A percentile compares a stretch with the other conserved stretches of the same genome.
These are phyloP conservation scores for Dasypolia templi DNA, from an alignment of 2,888 invertebrate genomes.

Conservation along the genomic window DNA sequence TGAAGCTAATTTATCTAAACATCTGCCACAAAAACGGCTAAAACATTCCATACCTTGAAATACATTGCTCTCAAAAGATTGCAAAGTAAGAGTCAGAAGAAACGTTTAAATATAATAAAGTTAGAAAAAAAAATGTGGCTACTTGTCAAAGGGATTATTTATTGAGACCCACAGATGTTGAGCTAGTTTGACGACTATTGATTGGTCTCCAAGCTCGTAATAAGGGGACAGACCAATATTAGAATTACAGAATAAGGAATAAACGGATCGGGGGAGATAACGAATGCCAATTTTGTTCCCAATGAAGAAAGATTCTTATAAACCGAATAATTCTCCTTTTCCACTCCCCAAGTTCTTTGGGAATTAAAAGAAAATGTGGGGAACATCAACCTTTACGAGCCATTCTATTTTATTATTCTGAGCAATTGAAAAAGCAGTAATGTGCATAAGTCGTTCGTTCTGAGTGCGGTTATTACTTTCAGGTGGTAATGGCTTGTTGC, in stretches of 20 bases:
- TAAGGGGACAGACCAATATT: slow-evolving; percentile 62
- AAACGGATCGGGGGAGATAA: slow-evolving; percentile 54
- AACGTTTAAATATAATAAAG: slow-evolving; percentile 40
- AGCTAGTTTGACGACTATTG: slow-evolving; percentile 58
- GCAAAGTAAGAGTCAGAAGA: slow-evolving; percentile 39
- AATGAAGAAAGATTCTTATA: slow-evolving; percentile 33
- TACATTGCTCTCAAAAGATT: slow-evolving; percentile 34
- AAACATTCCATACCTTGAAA: slow-evolving; percentile 24
- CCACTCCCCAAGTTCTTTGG: slow-evolving; percentile 47
- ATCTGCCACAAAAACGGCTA: slow-evolving; percentile 38
- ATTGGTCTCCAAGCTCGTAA: slow-evolving; percentile 45
- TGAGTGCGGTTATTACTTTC: slow-evolving; percentile 44
- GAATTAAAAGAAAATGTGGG: slow-evolving; percentile 58
- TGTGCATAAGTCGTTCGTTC: slow-evolving; percentile 37
- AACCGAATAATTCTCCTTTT: slow-evolving; percentile 34
- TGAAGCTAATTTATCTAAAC: slow-evolving; percentile 38
- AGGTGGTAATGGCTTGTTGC: slow-evolving; percentile 46
- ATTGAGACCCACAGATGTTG: slow-evolving; percentile 51
- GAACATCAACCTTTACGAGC: slow-evolving; percentile 60
- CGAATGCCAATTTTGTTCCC: slow-evolving; percentile 53
- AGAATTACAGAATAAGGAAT: slow-evolving; percentile 62
- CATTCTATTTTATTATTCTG: slow-evolving; percentile 56
- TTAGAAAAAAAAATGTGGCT: slow-evolving; percentile 50
- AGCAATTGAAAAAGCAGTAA: slow-evolving; percentile 53
- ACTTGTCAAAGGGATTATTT: slow-evolving; percentile 61